Evolutionary conservation across 2,797 vertebrate species (phyloP), one percentile per base, ranked within the genome.

Genomic region (Spinus pinus): DNA sequence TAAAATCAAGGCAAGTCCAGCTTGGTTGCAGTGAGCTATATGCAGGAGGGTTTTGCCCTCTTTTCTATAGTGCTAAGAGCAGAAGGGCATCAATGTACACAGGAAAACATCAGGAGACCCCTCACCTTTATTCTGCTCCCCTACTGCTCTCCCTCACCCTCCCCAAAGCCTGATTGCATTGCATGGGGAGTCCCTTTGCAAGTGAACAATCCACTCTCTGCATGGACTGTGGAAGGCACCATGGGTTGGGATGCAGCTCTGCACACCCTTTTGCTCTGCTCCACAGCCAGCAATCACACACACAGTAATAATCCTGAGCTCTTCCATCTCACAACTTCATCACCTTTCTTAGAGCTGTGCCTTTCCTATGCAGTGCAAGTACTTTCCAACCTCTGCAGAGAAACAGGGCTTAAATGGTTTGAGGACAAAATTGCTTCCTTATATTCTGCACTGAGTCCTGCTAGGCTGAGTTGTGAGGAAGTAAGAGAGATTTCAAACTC

Each of bases 401-500:
- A 74, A 91, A 77, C 6, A 46, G 28, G 14, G 35, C 37, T 47
- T 67, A 74, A 73, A 62, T 1, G 5, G 28, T 35, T 56, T 75
- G 50, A 79, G 37, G 58, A 75, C 25, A 74, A 85, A 87, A 75
- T 9, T 57, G 22, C 28, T 57, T 49, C 58, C n/a, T 90, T 58
- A 11, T 33, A 81, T 54, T 51, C 65, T 62, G 39, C 42, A 47
- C 49, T 27, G 18, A 65, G 53, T 64, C 61, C 54, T 42, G 49
- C 23, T 23, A 88, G 23, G 37, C 23, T 30, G 47, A 53, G 35
- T 39, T 65, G 77, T 28, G 13, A 42, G 35, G 25, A 69, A 62
- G 27, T 49, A 85, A 77, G 42, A 88, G 65, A 85, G 44, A 96
- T 46, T 90, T 89, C 60, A 69, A 74, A 90, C 71, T 83, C 57